A percentile compares a stretch with the other conserved stretches of the same genome.
Conservation (phyloP, 2,797 vertebrate genomes). For the Trichosurus vulpecula region DNA sequence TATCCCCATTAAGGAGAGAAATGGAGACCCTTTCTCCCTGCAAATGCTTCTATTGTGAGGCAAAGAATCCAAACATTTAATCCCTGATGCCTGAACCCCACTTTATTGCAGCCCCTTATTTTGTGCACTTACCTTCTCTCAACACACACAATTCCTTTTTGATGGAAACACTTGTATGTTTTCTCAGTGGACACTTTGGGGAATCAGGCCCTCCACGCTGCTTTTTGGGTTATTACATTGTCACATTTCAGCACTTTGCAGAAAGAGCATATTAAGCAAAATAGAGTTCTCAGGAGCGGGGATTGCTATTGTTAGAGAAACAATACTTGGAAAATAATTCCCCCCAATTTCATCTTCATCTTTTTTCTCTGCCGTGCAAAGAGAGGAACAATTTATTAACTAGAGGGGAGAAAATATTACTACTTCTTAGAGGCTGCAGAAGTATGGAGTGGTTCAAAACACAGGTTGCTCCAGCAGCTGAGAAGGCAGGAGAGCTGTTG, state of each 20-base stretch:
- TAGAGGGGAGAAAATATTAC: slow-evolving; percentile 40
- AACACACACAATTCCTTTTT: slow-evolving; percentile 73
- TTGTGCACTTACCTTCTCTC: slow-evolving; percentile 76
- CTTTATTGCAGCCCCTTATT: slow-evolving; percentile 68
- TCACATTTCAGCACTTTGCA: slow-evolving; percentile 78
- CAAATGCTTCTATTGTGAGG: slow-evolving; percentile 73
- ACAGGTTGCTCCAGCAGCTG: slow-evolving; percentile 39
- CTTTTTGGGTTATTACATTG: slow-evolving; percentile 80
- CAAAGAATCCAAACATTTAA: slow-evolving; percentile 80
- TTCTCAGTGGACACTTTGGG: slow-evolving; percentile 75
- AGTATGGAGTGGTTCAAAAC: slow-evolving; percentile 41
- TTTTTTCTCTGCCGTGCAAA: slow-evolving; percentile 62
- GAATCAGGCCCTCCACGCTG: slow-evolving; percentile 74
- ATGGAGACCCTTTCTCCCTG: slow-evolving; percentile 61
- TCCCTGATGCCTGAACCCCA: slow-evolving; percentile 75
- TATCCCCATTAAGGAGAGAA: slow-evolving; percentile 62
- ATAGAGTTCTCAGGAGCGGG: slow-evolving; percentile 77
- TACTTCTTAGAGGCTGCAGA: slow-evolving; percentile 43
- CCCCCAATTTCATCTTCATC: slow-evolving; percentile 66
- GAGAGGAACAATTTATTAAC: slow-evolving; percentile 72
- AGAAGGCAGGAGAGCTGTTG: slow-evolving; percentile 48
- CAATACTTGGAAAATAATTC: slow-evolving; percentile 81
- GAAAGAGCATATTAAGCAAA: slow-evolving; percentile 84
- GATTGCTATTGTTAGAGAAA: slow-evolving; percentile 84
- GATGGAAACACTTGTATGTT: slow-evolving; percentile 78